Base-by-base conservation (phyloP, 2,113 vertebrate species). In the Eulemur rufifrons region DNA sequence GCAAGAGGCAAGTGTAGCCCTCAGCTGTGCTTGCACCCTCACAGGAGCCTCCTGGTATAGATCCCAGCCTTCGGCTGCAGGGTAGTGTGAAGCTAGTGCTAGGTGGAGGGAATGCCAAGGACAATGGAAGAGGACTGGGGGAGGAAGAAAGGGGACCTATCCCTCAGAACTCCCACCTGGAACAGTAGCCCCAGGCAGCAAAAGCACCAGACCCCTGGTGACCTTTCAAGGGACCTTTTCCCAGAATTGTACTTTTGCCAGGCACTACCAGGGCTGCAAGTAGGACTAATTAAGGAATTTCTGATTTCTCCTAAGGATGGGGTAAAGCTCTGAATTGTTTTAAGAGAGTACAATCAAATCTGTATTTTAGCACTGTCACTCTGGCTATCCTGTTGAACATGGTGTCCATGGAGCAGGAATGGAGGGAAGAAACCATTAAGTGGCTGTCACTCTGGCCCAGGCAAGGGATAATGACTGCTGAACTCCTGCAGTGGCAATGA, bases 401-500 rank as follows among this genome's bases (percentile, higher is more conserved):
- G 34, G 64, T 12, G 11, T 23, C 34, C 47, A 69, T 7, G n/a
- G n/a, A 56, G 52, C 2, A 20, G 11, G 3, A 27, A 2, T 68
- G 32, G 12, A 27, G 18, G 9, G 21, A 66, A 37, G 14, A 17
- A 56, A 23, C 18, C 13, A 21, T 20, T 14, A 12, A 9, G n/a
- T 85, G 66, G 37, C 27, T 32, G 5, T 5, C 1, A 1, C 23
- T 61, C 0, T 1, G 20, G 8, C 18, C 32, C 11, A 39, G 34
- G 29, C 14, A 50, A 81, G n/a, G 39, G 17, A 1, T 4, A 0
- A 0, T 52, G 77, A 8, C 47, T 25, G 6, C 37, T 9, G 50
- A 59, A 50, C 13, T 71, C 6, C 64, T 4, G 1, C 1, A 0
- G 20, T 9, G 9, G 23, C 54, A 9, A 37, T 8, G 9, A 66